Evolutionary conservation across 1,140 invertebrate species (phyloP), one percentile per base, ranked within the genome.

Genomic region (Dufourea novaeangliae): DNA sequence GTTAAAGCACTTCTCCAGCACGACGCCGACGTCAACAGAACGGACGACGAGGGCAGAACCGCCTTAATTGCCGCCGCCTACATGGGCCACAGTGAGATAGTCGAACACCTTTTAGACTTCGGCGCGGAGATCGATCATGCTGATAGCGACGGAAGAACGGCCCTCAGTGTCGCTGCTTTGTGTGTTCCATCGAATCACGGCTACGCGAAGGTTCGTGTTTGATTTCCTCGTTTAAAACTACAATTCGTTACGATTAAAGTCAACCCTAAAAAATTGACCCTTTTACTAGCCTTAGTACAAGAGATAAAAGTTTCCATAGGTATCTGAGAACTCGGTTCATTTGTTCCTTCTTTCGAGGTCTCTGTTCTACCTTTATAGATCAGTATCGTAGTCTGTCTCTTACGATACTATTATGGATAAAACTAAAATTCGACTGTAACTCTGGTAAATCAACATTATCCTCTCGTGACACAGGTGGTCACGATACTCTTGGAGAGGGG

Each of bases 11-110:
- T 99, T 25, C 91, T 98, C 12, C 94, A 94, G 63, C 93, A 95
- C 85, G 94, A 94, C 56, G 96, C 96, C 0, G 94, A 95, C 86
- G 96, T 97, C 0, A 97, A 97, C 87, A 94, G 95, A n/a, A 96
- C 96, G 2, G 97, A 98, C 90, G 95, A 95, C 54, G 97, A 98
- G 89, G 96, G 97, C 27, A 94, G 98, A 79, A 98, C 97, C 2
- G 97, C 97, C 0, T 92, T 98, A n/a, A 96, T 98, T 83, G 97
- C 96, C 0, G 96, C 96, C 34, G 96, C 96, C 0, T 97, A 97
- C 87, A 97, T 97, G 97, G 97, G 95, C 39, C 98, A 99, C 92
- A 97, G 97, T 56, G 97, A 98, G 82, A 98, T 98, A 74, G 98
- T 98, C 1, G 94, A 96, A 75, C 95, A 96, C 85, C 92, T 99